Conservation (phyloP, 2,888 invertebrate genomes). For the Hedya salicella region DNA sequence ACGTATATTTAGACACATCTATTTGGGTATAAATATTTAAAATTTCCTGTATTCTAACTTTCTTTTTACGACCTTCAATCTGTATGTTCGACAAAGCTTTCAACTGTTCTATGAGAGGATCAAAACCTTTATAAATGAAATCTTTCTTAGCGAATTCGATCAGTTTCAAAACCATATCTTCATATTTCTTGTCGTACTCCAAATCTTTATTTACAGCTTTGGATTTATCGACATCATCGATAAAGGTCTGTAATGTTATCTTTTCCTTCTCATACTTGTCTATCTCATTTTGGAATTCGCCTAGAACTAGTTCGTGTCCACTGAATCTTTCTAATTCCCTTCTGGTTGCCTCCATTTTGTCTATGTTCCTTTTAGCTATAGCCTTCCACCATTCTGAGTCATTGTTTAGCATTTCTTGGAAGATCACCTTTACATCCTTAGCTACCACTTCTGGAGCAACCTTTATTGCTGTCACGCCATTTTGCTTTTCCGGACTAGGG, state of each 20-base stretch:
- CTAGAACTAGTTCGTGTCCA: slow-evolving; percentile 74
- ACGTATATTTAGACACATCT: slow-evolving; percentile 73
- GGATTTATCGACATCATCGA: slow-evolving; percentile 75
- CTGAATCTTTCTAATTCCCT: slow-evolving; percentile 77
- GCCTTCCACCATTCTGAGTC: slow-evolving; percentile 82
- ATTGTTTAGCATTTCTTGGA: slow-evolving; percentile 79
- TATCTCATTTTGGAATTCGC: slow-evolving; percentile 69
- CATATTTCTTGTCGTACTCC: slow-evolving; percentile 77
- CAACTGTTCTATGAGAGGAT: slow-evolving; percentile 76
- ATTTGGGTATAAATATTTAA: slow-evolving; percentile 75
- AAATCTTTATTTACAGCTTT: slow-evolving; percentile 72
- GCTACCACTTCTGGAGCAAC: slow-evolving; percentile 58
- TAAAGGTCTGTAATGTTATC: slow-evolving; percentile 70
- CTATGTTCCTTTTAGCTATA: slow-evolving; percentile 75
- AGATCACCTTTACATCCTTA: slow-evolving; percentile 64
- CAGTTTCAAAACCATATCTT: slow-evolving; percentile 76
- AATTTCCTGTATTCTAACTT: slow-evolving; percentile 70
- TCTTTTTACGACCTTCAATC: slow-evolving; percentile 68
- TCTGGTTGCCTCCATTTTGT: slow-evolving; percentile 79
- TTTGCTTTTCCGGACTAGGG: slow-evolving; percentile 41
- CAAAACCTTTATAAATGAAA: slow-evolving; percentile 80
- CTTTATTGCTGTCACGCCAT: slow-evolving; percentile 58
- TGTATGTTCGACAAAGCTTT: slow-evolving; percentile 72
- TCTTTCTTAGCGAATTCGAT: slow-evolving; percentile 80
- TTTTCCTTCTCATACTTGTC: slow-evolving; percentile 73